phyloP scores from a whole-genome alignment of 2,113 vertebrate genomes.

The Ursus arctos region DNA sequence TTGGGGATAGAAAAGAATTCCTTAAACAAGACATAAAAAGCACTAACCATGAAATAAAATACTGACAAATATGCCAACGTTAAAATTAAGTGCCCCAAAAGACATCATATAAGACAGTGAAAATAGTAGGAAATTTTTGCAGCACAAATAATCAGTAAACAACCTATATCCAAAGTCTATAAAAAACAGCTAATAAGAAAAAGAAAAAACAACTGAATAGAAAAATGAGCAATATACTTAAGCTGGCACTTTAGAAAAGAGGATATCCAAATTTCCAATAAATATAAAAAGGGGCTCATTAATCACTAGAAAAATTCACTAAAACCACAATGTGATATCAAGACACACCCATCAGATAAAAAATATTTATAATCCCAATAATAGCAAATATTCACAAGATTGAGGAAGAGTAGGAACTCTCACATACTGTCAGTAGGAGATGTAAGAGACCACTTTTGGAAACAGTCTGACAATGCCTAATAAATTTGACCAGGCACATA shows the following conservation, averaged over 20 bases:
- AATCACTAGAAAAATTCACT: background rate
- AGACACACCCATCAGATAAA: background rate
- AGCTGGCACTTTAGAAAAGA: background rate
- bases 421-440: background rate
- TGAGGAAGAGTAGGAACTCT: background rate
- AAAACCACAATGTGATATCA: background rate
- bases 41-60: constrained; percentile 29
- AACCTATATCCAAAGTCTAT: background rate
- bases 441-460: background rate
- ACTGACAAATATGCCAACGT: background rate
- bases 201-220: background rate
- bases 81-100: background rate
- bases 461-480: background rate
- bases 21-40: constrained; percentile 20
- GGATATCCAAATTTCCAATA: background rate
- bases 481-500: background rate
- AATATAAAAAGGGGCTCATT: background rate
- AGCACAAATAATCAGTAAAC: background rate
- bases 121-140: background rate
- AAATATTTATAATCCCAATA: background rate
- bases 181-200: background rate
- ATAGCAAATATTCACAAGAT: background rate
- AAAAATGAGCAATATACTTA: constrained; percentile 15
- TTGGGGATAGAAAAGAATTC: background rate
- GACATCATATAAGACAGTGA: background rate